These are phyloP conservation scores for Hirundichthys speculiger DNA, from an alignment of 2,113 vertebrate genomes.

Conservation along the genomic window DNA sequence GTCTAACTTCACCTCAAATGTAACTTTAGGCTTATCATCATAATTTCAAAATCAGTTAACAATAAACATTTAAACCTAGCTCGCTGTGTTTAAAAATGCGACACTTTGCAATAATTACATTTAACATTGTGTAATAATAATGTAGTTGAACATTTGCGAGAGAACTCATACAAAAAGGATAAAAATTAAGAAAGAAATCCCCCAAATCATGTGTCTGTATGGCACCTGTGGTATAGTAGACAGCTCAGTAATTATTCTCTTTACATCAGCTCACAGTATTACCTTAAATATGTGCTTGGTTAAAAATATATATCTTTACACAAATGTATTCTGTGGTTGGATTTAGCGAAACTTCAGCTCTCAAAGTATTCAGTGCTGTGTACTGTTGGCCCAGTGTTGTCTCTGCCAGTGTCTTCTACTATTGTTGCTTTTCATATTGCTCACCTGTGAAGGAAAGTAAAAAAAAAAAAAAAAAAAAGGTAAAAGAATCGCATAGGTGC, in stretches of 20 bases:
- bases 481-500: too few species aligned
- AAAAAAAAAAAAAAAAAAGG: background rate
- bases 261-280: constrained; percentile 97
- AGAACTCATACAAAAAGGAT: constrained; percentile 57
- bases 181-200: constrained; percentile 71
- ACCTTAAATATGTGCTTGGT: constrained; percentile 91
- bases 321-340: constrained; percentile 73
- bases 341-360: constrained; percentile 57
- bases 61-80: constrained; percentile 30
- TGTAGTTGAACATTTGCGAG: constrained; percentile 29
- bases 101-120: constrained; percentile 23
- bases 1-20: constrained; percentile 11
- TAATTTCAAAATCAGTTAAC: constrained; percentile 29
- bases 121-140: constrained; percentile 29
- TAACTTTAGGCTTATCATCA: constrained; percentile 26
- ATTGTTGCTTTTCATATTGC: constrained; percentile 67
- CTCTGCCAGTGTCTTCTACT: constrained; percentile 63
- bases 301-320: constrained; percentile 96
- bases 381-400: constrained; percentile 49
- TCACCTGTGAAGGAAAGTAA: constrained; percentile 46
- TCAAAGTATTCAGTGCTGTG: constrained; percentile 45
- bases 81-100: constrained; percentile 23
- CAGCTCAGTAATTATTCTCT: constrained; percentile 91
- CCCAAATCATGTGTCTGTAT: constrained; percentile 86
- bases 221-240: constrained; percentile 98